Conservation (phyloP, 2,888 invertebrate genomes). For the Noctua janthina region DNA sequence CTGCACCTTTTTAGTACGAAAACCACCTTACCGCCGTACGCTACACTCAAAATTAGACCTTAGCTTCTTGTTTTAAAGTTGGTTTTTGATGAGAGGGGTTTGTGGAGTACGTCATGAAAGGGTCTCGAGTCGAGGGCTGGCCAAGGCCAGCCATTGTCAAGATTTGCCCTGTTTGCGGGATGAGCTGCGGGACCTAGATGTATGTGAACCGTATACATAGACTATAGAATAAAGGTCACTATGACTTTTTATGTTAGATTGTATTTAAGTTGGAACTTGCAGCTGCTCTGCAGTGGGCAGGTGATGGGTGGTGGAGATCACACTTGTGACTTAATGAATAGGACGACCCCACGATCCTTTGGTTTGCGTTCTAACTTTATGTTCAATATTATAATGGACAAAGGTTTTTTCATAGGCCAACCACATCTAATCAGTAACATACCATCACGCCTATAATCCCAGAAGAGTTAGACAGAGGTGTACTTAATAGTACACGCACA, state of each 20-base stretch:
- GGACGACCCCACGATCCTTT: not conserved
- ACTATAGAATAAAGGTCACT: conserved; percentile 55
- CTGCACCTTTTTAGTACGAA: conserved; percentile 28
- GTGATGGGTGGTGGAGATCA: conserved; percentile 1
- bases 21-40: conserved; percentile 54
- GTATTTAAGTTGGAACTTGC: conserved; percentile 9
- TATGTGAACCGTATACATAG: conserved; percentile 17
- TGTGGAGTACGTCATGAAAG: conserved; percentile 65
- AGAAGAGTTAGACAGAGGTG: not conserved
- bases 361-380: not conserved
- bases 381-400: not conserved
- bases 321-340: not conserved
- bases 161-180: conserved; percentile 75
- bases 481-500: not conserved
- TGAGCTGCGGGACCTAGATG: conserved; percentile 54
- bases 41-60: conserved; percentile 53
- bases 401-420: not conserved
- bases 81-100: conserved; percentile 53
- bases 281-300: conserved; percentile 37
- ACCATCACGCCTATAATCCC: no score
- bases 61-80: conserved; percentile 62
- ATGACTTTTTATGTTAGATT: conserved; percentile 16
- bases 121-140: conserved; percentile 79
- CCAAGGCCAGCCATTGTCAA: conserved; percentile 87
- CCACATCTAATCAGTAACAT: not conserved